Evolutionary conservation across 1,140 invertebrate genomes (phyloP).

Genomic region (Capitella teleta): DNA sequence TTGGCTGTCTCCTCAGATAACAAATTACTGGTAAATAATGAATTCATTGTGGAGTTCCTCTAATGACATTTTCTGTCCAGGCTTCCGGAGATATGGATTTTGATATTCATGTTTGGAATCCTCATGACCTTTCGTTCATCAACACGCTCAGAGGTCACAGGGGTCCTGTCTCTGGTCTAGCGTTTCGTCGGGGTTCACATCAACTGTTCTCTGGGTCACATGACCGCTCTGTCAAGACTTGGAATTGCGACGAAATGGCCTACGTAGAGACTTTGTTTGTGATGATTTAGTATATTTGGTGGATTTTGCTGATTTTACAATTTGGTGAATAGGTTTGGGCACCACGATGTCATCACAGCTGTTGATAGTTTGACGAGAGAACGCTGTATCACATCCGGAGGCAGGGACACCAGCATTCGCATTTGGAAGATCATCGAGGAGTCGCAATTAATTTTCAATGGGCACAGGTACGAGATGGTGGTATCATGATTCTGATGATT

Average conservation of each 20-base stretch:
- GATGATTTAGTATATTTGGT: neutral
- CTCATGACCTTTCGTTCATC: slow-evolving; percentile 59
- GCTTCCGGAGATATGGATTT: slow-evolving; percentile 65
- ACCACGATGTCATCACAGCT: slow-evolving; percentile 71
- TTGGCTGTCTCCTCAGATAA: slow-evolving; percentile 72
- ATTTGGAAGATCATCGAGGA: slow-evolving; percentile 96
- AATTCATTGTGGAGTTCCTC: neutral
- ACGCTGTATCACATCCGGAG: slow-evolving; percentile 76
- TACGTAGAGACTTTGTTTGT: slow-evolving; percentile 84
- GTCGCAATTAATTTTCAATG: slow-evolving; percentile 84
- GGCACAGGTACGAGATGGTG: slow-evolving; percentile 24
- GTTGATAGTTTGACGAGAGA: slow-evolving; percentile 71
- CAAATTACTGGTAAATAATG: slow-evolving; percentile 60
- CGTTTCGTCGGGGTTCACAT: slow-evolving; percentile 77
- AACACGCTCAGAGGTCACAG: slow-evolving; percentile 58
- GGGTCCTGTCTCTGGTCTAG: slow-evolving; percentile 57
- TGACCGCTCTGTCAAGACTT: slow-evolving; percentile 75
- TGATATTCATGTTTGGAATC: slow-evolving; percentile 74
- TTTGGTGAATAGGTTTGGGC: slow-evolving; percentile 59
- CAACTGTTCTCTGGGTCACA: slow-evolving; percentile 69
- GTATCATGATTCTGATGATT: too few relatives aligned
- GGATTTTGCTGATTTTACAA: neutral
- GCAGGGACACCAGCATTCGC: slow-evolving; percentile 69
- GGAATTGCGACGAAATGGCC: slow-evolving; percentile 88
- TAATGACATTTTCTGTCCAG: slow-evolving; percentile 21